Percentiles rank a stretch among this genome's conserved stretches.
phyloP scores from a whole-genome alignment of 2,888 invertebrate species.

The Asteroscopus sphinx region DNA sequence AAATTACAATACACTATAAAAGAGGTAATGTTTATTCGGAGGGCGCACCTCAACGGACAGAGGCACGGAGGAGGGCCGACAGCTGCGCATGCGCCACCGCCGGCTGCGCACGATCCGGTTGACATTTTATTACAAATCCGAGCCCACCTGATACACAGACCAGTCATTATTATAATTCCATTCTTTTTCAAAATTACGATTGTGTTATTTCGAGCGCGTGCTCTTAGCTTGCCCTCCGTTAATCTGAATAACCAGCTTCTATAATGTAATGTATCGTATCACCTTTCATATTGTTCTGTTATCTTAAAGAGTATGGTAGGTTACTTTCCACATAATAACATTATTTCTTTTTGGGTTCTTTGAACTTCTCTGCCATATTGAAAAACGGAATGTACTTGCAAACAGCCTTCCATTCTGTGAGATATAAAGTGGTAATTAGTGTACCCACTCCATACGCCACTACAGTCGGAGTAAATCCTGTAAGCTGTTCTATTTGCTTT shows the following conservation, averaged over 20 bases:
- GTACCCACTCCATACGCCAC: constrained; percentile 90
- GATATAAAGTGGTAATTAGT: constrained; percentile 89
- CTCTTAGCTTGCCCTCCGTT: constrained; percentile 54
- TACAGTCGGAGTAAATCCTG: constrained; percentile 85
- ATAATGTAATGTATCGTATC: constrained; percentile 7
- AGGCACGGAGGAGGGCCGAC: constrained; percentile 77
- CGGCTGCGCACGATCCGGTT: constrained; percentile 82
- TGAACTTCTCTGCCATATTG: constrained; percentile 33
- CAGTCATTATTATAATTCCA: constrained; percentile 82
- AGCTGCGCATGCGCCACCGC: constrained; percentile 84
- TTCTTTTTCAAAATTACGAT: constrained; percentile 73
- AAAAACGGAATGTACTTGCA: constrained; percentile 92
- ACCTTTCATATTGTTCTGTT: constrained; percentile 21
- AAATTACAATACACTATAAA: constrained; percentile 69
- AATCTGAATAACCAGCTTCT: constrained; percentile 51
- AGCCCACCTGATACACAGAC: constrained; percentile 86
- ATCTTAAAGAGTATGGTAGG: background rate
- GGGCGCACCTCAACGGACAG: constrained; percentile 73
- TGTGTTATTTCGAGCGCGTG: constrained; percentile 72
- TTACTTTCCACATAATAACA: background rate
- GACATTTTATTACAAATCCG: constrained; percentile 86
- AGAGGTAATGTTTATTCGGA: constrained; percentile 80
- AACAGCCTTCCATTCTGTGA: constrained; percentile 94
- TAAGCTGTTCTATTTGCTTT: constrained; percentile 89
- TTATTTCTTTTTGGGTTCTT: constrained; percentile 3